A percentile compares a stretch with the other conserved stretches of the same genome.
These are phyloP conservation scores for Homarus gammarus DNA, from an alignment of 2,888 invertebrate genomes.

Conservation along the genomic window DNA sequence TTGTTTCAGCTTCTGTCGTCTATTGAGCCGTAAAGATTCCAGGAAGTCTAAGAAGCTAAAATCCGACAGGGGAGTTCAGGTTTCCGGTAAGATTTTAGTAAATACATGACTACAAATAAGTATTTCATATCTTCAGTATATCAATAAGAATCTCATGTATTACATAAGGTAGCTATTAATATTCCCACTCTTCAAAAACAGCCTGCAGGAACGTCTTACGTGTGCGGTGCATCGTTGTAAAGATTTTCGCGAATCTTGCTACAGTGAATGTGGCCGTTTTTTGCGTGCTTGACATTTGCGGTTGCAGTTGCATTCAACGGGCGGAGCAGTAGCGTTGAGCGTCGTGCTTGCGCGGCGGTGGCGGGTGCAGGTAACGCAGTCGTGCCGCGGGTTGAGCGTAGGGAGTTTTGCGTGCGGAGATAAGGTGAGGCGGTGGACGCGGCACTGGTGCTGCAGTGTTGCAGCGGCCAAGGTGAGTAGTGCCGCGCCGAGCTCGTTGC, in stretches of 20 bases:
- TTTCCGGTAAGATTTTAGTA: conserved; percentile 38
- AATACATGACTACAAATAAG: conserved; percentile 14
- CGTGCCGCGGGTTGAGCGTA: conserved; percentile 57
- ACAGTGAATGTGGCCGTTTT: conserved; percentile 24
- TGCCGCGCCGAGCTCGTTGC: conserved; percentile 58
- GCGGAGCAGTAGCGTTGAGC: conserved; percentile 50
- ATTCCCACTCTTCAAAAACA: neutral
- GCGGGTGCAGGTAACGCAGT: conserved; percentile 55
- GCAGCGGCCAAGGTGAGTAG: conserved; percentile 65
- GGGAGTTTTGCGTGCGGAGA: conserved; percentile 65
- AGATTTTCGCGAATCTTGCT: conserved; percentile 5
- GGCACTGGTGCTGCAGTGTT: conserved; percentile 66
- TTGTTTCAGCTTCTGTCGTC: conserved; percentile 31
- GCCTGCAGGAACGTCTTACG: neutral
- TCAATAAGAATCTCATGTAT: conserved; percentile 8
- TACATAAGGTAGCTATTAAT: neutral
- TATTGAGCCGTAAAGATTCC: conserved; percentile 35
- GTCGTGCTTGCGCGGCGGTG: conserved; percentile 63
- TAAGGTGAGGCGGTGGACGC: conserved; percentile 57
- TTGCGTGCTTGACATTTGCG: conserved; percentile 38
- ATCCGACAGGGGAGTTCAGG: conserved; percentile 22
- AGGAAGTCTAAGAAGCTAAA: conserved; percentile 18
- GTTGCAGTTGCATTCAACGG: conserved; percentile 62
- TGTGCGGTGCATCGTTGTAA: neutral
- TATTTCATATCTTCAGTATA: neutral